Evolutionary conservation across 2,888 invertebrate species (phyloP).

Genomic region (Mellilla xanthometata): DNA sequence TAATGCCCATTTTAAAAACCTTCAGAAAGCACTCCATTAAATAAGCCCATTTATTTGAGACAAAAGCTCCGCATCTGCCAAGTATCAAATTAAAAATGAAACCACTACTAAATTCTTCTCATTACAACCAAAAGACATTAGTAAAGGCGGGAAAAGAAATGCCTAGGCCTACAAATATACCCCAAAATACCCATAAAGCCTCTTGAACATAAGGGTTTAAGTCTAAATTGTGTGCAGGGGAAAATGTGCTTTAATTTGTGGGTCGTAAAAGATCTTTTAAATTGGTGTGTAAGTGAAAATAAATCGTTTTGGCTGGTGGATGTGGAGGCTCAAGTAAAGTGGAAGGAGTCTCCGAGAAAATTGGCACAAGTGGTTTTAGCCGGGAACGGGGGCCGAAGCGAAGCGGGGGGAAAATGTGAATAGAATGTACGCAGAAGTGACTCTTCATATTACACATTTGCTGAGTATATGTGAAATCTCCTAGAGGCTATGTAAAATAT

Average conservation of each 20-base stretch:
- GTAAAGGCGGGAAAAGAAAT: slow-evolving; percentile 71
- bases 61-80: slow-evolving; percentile 45
- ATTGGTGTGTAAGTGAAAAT: slow-evolving; percentile 45
- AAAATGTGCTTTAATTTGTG: slow-evolving; percentile 49
- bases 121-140: slow-evolving; percentile 75
- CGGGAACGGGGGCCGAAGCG: slow-evolving; percentile 56
- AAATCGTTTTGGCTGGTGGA: slow-evolving; percentile 49
- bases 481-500: slow-evolving; percentile 22
- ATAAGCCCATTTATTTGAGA: slow-evolving; percentile 29
- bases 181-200: slow-evolving; percentile 43
- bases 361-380: slow-evolving; percentile 83
- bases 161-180: slow-evolving; percentile 71
- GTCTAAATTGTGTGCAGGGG: slow-evolving; percentile 20
- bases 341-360: slow-evolving; percentile 79
- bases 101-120: slow-evolving; percentile 68
- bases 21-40: slow-evolving; percentile 19
- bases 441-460: background rate
- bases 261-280: slow-evolving; percentile 45
- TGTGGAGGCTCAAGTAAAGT: slow-evolving; percentile 74
- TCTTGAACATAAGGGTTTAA: slow-evolving; percentile 12
- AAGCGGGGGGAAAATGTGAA: slow-evolving; percentile 45
- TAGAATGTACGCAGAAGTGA: slow-evolving; percentile 17
- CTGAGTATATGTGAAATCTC: slow-evolving; percentile 11
- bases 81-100: slow-evolving; percentile 64
- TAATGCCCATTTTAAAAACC: slow-evolving; percentile 4